Conservation (phyloP, 2,797 vertebrate species). For the Loris lydekkerianus region DNA sequence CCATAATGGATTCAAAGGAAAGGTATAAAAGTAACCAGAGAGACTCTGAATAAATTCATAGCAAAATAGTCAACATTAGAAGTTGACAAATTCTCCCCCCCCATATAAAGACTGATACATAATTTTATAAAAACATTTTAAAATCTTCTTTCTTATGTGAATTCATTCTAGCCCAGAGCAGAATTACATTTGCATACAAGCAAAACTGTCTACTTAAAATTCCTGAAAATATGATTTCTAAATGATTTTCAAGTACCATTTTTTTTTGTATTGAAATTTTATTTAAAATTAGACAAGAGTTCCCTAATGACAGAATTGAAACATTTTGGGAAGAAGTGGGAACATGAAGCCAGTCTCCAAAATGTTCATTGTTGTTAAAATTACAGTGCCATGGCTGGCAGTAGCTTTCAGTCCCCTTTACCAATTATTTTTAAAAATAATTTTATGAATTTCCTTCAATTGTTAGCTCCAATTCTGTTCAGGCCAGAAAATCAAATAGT, state of each 20-base stretch:
- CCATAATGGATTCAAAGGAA: neutral
- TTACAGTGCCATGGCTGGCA: neutral
- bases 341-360: neutral
- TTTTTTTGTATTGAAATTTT: constrained; percentile 21
- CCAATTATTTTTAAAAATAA: neutral
- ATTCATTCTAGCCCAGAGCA: neutral
- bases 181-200: neutral
- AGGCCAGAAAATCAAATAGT: neutral
- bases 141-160: neutral
- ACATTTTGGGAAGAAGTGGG: neutral
- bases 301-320: neutral
- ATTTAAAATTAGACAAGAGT: neutral
- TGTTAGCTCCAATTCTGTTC: neutral
- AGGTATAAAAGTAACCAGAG: neutral
- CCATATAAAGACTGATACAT: neutral
- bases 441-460: neutral
- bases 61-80: constrained; percentile 5
- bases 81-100: neutral
- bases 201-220: constrained; percentile 32
- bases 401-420: neutral
- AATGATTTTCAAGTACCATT: neutral
- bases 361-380: accelerated
- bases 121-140: constrained; percentile 32
- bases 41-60: neutral
- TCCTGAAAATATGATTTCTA: constrained; percentile 4